A percentile compares a stretch with the other conserved stretches of the same genome.
Evolutionary conservation across 2,888 invertebrate species (phyloP).

Genomic region (Sepiola atlantica): DNA sequence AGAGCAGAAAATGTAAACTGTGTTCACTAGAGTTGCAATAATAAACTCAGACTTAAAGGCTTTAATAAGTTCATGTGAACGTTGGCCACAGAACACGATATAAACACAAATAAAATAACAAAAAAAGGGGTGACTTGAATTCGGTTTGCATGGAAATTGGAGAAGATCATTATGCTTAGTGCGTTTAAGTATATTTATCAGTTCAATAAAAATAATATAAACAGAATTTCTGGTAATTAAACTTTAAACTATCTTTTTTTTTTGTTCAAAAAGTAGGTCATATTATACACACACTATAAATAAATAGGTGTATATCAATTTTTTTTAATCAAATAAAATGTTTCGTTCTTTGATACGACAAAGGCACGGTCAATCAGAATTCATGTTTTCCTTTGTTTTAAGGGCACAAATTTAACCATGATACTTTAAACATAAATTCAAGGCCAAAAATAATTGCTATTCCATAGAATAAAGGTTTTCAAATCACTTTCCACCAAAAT

Average conservation of each 20-base stretch:
- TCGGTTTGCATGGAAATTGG: not conserved
- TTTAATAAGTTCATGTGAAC: not conserved
- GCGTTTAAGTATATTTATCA: not conserved
- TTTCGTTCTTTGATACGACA: too few species aligned
- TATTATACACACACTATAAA: too few species aligned
- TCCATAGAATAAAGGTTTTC: too few species aligned
- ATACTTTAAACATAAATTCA: too few species aligned
- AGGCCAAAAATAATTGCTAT: too few species aligned
- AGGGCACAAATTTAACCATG: too few species aligned
- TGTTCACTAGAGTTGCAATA: not conserved
- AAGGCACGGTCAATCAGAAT: too few species aligned
- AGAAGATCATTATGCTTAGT: not conserved
- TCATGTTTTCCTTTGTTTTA: too few species aligned
- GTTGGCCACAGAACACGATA: not conserved
- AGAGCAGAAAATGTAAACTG: not conserved
- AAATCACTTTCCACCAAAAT: too few species aligned
- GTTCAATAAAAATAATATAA: not conserved
- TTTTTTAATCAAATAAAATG: too few species aligned
- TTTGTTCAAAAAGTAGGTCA: too few species aligned
- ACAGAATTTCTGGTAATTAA: not conserved
- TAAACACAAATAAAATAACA: not conserved
- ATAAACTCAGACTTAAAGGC: not conserved
- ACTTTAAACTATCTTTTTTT: not conserved
- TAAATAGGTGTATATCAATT: too few species aligned
- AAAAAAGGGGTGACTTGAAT: not conserved